Evolutionary conservation across 23 tunicate species (phyloP).

Genomic region (Ascidia mentula): DNA sequence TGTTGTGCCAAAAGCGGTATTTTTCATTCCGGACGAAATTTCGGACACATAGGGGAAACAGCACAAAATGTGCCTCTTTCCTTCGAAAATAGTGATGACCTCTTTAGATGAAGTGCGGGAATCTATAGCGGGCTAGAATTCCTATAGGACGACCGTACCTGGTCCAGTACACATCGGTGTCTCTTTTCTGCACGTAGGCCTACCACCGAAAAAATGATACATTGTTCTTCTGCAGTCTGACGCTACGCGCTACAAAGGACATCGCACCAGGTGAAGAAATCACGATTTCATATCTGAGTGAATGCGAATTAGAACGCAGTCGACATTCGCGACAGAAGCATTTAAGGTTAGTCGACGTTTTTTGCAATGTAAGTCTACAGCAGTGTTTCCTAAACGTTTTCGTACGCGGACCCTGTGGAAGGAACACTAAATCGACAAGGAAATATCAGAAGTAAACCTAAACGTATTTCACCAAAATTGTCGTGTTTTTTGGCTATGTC

Average conservation of each 20-base stretch:
- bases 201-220: background rate
- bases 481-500: background rate
- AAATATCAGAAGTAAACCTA: background rate
- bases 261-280: constrained; percentile 69
- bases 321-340: constrained; percentile 65
- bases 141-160: too few relatives aligned
- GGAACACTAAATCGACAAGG: background rate
- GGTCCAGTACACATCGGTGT: too few relatives aligned
- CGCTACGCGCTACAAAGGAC: constrained; percentile 42
- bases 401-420: background rate
- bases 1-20: too few relatives aligned
- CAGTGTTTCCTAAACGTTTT: background rate
- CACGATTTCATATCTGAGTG: constrained; percentile 69
- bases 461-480: background rate
- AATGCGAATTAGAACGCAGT: constrained; percentile 59
- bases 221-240: constrained; percentile 22
- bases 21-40: too few relatives aligned
- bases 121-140: too few relatives aligned
- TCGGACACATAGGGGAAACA: too few relatives aligned
- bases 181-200: background rate
- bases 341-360: constrained; percentile 34
- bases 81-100: too few relatives aligned
- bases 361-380: background rate
- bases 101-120: too few relatives aligned
- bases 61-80: too few relatives aligned